Evolutionary conservation across 2,113 vertebrate genomes (phyloP), one percentile per base, ranked within the genome.

Genomic region (Sander vitreus): DNA sequence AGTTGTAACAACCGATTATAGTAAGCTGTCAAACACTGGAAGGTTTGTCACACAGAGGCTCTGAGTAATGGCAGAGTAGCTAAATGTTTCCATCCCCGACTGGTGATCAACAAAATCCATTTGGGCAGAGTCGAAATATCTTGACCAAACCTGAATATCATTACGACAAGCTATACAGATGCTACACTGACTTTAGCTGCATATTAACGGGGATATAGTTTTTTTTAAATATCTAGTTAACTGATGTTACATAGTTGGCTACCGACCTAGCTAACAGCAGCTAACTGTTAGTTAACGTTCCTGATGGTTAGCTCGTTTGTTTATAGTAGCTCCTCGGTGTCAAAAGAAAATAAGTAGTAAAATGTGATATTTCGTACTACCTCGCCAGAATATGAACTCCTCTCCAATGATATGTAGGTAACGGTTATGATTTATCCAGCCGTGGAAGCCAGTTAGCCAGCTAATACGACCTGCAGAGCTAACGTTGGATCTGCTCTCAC

Each of bases 51-150:
- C 78, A 86, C 72, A 55, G 6, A 81, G 72, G 68, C 74, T 83
- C 60, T 86, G 91, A 92, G 70, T 83, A 85, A 87, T 45, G 33
- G 39, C 66, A 73, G 5, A 86, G 21, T 87, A 43, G 39, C 39
- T 43, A 76, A 90, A 78, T 83, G 65, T 93, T 94, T 93, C 92
- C 92, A 89, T 87, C 62, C 30, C 18, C 43, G 7, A 14, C 23
- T 67, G 12, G 9, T 76, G 64, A 83, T 6, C 36, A 69, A 82
- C 76, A 55, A 81, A 89, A 85, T 11, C 71, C 55, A 58, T 50
- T 15, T 3, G 8, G 36, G 33, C 36, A 12, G 6, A 69, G 45
- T 54, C 9, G 0, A 39, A 85, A 77, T 1, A 69, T 21, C 33
- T 57, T 9, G 0, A 70, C 30, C 21, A 1, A 21, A 67, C 14